Conservation (phyloP, 2,113 vertebrate genomes). For the Zapus hudsonius region DNA sequence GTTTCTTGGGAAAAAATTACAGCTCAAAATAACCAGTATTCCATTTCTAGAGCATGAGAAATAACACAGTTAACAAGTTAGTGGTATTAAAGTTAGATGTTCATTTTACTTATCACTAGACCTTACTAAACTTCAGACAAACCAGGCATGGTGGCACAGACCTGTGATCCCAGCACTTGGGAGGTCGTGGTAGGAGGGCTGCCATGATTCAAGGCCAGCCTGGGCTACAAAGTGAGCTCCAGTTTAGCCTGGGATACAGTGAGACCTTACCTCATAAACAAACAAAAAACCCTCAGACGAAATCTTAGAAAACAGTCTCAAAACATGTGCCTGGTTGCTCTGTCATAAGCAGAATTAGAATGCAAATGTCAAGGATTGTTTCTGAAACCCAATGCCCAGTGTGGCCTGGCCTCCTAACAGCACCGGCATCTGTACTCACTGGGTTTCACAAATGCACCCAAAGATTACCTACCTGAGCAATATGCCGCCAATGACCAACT, state of each 20-base stretch:
- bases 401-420: neutral
- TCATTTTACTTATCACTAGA: neutral
- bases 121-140: neutral
- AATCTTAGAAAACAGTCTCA: neutral
- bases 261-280: too few species aligned
- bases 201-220: too few species aligned
- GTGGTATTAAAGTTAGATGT: constrained; percentile 1
- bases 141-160: too few species aligned
- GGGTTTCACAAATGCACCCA: constrained; percentile 39
- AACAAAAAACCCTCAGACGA: neutral
- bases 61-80: neutral
- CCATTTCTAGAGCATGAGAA: constrained; percentile 14
- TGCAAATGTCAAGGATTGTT: neutral
- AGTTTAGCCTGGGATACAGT: too few species aligned
- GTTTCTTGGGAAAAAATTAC: neutral
- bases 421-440: neutral
- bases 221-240: too few species aligned
- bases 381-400: neutral
- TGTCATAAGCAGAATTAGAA: neutral
- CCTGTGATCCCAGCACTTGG: too few species aligned
- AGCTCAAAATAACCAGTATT: constrained; percentile 6
- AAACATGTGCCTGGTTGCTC: neutral
- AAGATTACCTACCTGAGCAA: constrained; percentile 90
- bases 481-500: constrained; percentile 92
- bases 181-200: too few species aligned